A percentile compares a stretch with the other conserved stretches of the same genome.
These are phyloP conservation scores for Tyrophagus putrescentiae DNA, from an alignment of 1,140 invertebrate species.

Conservation along the genomic window DNA sequence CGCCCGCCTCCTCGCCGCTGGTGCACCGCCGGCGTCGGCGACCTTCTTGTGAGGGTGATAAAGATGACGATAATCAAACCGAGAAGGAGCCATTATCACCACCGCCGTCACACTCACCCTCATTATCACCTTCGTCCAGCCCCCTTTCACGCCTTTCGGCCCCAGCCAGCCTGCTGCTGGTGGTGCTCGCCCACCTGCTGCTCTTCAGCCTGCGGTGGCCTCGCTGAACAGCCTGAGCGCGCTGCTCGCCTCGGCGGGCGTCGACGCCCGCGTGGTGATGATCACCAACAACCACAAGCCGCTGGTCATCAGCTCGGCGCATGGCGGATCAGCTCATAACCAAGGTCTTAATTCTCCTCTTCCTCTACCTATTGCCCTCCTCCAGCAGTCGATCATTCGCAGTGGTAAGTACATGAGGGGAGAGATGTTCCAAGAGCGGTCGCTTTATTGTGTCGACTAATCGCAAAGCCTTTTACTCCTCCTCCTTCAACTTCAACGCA, in stretches of 20 bases:
- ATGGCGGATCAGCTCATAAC: neutral
- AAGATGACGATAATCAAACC: no score
- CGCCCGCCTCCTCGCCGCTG: no score
- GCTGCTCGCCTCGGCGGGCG: neutral
- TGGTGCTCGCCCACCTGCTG: constrained; percentile 1
- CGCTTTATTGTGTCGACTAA: no score
- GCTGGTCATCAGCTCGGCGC: neutral
- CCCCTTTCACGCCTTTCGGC: neutral
- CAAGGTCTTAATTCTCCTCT: neutral
- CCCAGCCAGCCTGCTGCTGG: neutral
- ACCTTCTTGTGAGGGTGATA: neutral
- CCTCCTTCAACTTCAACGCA: no score
- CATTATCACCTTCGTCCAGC: no score
- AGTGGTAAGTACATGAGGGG: neutral
- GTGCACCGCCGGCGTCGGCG: neutral
- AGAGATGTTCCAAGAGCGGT: no score
- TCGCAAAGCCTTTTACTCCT: no score
- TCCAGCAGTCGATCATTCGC: neutral
- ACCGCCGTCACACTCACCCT: no score
- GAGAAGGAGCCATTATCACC: no score
- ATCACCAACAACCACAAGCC: neutral
- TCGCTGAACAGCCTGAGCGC: neutral
- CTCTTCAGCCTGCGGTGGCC: neutral
- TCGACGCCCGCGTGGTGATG: neutral
- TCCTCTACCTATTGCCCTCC: neutral